A percentile compares a stretch with the other conserved stretches of the same genome.
Conservation (phyloP, 2,888 invertebrate species). For the Chymomyza fuscimana region DNA sequence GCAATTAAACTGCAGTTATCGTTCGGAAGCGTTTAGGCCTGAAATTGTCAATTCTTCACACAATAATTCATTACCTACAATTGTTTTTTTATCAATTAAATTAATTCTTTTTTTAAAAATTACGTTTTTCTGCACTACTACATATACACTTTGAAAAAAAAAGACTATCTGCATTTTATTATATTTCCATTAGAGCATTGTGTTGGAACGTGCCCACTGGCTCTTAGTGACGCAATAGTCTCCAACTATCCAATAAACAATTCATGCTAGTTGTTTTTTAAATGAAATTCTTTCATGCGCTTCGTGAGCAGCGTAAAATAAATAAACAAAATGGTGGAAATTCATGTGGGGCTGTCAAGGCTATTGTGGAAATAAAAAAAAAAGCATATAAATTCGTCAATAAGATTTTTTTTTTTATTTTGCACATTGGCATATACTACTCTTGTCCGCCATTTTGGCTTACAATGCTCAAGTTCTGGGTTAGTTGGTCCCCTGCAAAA, state of each 20-base stretch:
- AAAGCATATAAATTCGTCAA: constrained; percentile 52
- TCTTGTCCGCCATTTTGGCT: neutral
- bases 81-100: too few species aligned
- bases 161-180: too few species aligned
- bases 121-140: too few species aligned
- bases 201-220: too few species aligned
- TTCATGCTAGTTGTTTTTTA: constrained; percentile 1
- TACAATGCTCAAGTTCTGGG: neutral
- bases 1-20: too few species aligned
- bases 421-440: constrained; percentile 26
- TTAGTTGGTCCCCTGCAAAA: neutral
- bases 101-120: too few species aligned
- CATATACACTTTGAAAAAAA: too few species aligned
- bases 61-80: too few species aligned
- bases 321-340: constrained; percentile 47
- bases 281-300: constrained; percentile 12
- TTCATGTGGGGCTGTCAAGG: constrained; percentile 28
- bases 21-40: too few species aligned
- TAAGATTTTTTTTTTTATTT: constrained; percentile 7
- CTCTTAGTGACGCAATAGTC: neutral
- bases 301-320: constrained; percentile 35
- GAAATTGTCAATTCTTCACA: too few species aligned
- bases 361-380: constrained; percentile 35
- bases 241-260: neutral
- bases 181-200: too few species aligned